Percentiles rank a stretch among this genome's conserved stretches.
These are phyloP conservation scores for Itoplectis maculator DNA, from an alignment of 2,888 invertebrate genomes.

Conservation along the genomic window DNA sequence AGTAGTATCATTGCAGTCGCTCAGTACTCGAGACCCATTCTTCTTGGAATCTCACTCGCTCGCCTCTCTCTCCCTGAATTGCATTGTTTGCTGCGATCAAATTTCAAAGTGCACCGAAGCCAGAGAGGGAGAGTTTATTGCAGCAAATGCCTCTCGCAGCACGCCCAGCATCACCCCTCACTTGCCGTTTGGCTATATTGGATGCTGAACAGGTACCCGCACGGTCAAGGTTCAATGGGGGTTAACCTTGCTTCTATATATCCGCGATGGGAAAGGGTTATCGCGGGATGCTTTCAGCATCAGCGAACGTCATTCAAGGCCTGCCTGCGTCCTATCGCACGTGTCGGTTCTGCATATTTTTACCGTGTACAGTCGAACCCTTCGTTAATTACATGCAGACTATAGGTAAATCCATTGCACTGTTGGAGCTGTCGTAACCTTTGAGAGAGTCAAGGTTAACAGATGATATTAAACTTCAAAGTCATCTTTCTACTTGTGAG, in stretches of 20 bases:
- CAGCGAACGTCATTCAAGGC: conserved; percentile 33
- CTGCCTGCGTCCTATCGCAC: background rate
- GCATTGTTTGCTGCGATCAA: conserved; percentile 38
- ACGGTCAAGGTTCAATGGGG: conserved; percentile 39
- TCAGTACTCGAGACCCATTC: background rate
- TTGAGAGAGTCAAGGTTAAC: background rate
- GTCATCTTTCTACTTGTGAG: no score
- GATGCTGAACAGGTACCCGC: conserved; percentile 26
- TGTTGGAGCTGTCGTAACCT: background rate
- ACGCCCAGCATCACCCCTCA: background rate
- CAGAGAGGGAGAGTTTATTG: conserved; percentile 31
- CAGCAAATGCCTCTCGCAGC: conserved; percentile 7
- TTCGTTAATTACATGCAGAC: background rate
- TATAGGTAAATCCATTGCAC: background rate
- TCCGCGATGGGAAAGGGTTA: conserved; percentile 33
- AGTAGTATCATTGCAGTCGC: background rate
- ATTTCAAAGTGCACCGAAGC: conserved; percentile 39
- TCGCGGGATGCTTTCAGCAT: conserved; percentile 30
- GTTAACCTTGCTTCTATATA: conserved; percentile 24
- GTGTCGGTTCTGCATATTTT: conserved; percentile 15
- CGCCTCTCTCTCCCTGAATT: no score
- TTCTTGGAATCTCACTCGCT: conserved; percentile 19
- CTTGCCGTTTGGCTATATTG: conserved; percentile 1
- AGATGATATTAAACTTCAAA: no score
- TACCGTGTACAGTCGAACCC: background rate